Conservation (phyloP, 2,113 vertebrate genomes). For the Pachycephala philippinensis region DNA sequence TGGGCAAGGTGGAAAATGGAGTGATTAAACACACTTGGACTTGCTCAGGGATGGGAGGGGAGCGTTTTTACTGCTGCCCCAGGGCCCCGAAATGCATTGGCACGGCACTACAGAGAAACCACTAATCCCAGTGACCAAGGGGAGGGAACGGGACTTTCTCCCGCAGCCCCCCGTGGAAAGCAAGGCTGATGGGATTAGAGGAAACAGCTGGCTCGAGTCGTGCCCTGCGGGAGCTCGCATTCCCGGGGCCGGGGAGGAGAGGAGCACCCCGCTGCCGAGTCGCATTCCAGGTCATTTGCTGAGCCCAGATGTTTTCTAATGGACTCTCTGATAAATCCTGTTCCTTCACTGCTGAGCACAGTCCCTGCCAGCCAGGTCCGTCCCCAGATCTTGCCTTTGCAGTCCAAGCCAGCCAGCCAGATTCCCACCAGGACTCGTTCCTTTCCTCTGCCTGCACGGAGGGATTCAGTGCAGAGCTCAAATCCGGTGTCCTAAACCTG, state of each 20-base stretch:
- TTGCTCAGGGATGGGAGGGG: not conserved
- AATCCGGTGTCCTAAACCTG: not conserved
- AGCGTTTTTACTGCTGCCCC: not conserved
- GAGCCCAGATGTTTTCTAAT: slow-evolving; percentile 75
- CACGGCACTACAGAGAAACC: slow-evolving; percentile 12
- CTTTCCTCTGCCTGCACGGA: not conserved
- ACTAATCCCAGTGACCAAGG: not conserved
- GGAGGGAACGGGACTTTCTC: not conserved
- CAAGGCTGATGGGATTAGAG: slow-evolving; percentile 65
- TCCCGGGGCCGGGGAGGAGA: slow-evolving; percentile 39
- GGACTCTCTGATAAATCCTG: slow-evolving; percentile 42
- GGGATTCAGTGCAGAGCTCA: not conserved
- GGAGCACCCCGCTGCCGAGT: slow-evolving; percentile 54
- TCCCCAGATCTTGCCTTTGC: not conserved
- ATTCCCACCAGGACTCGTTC: rapidly evolving
- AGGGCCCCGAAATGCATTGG: slow-evolving; percentile 11
- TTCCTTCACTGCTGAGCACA: not conserved
- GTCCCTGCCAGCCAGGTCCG: slow-evolving; percentile 21
- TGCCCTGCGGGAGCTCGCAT: slow-evolving; percentile 62
- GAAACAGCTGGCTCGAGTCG: slow-evolving; percentile 69
- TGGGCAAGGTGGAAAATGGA: slow-evolving; percentile 22
- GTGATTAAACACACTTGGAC: slow-evolving; percentile 24
- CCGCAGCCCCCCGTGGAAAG: slow-evolving; percentile 44
- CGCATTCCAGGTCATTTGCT: slow-evolving; percentile 68
- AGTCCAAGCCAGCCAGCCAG: not conserved